Base-by-base conservation (phyloP, 2,888 invertebrate species). In the Apoda limacodes region DNA sequence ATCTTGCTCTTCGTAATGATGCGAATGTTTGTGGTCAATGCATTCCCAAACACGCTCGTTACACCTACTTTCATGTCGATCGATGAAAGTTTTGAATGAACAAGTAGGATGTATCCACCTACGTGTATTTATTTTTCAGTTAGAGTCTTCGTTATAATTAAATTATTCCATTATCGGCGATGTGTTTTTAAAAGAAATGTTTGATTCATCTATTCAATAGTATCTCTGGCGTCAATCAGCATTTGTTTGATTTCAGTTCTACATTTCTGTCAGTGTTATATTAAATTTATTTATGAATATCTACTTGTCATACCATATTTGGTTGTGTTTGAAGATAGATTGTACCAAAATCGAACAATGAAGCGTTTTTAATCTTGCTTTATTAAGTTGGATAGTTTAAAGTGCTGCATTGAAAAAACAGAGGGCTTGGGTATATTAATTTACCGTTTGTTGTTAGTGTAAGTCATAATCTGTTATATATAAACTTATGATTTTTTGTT, bases 31-130 rank as follows among this genome's bases (percentile, higher is more conserved):
- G 66, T 63, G 68, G 65, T 64, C 68, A 66, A 55, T 58, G 57
- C 59, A 63, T 60, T 67, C 60, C 61, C 64, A 63, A 70, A 70
- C 61, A 70, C 64, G 63, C 66, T 70, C 64, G 70, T 68, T 70
- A 70, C 17, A 17, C 17, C 17, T 68, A 76, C 76, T 76, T 76
- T 76, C 72, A 60, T 63, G 66, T 69, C 55, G 65, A 71, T 68
- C 59, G 64, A 66, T 55, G 71, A 75, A 76, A 71, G 68, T 70
- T 67, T 51, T 49, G 52, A 57, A 51, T 48, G 52, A 49, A 55
- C 52, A 50, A 59, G 55, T 53, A 52, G 56, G 54, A 56, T 55
- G 54, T 57, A 55, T 52, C 50, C 50, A 50, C 42, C n/a, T 10
- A 22, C 9, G 22, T 25, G 5, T 22, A 22, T 22, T 22, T 22